A percentile compares a stretch with the other conserved stretches of the same genome.
phyloP scores from a whole-genome alignment of 2,888 invertebrate genomes.

The Perizoma flavofasciatum region DNA sequence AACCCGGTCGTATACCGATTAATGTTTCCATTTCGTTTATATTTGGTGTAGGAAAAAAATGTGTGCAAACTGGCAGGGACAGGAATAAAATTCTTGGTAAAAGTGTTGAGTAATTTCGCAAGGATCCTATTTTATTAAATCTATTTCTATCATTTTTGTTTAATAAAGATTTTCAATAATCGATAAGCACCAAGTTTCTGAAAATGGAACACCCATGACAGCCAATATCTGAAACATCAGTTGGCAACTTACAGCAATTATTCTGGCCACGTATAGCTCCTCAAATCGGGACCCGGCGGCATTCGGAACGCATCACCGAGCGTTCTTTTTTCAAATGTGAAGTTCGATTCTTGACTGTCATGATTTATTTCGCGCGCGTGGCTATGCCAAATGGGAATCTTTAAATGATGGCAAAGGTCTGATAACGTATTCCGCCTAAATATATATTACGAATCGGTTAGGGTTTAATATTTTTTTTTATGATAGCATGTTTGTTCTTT shows the following conservation, averaged over 20 bases:
- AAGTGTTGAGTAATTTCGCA: too few relatives aligned
- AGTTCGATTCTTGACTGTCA: constrained; percentile 42
- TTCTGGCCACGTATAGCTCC: constrained; percentile 45
- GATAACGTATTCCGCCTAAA: constrained; percentile 27
- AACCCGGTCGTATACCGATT: too few relatives aligned
- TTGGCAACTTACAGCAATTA: constrained; percentile 23
- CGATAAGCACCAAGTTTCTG: too few relatives aligned
- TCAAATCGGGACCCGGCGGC: constrained; percentile 46
- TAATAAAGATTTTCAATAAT: too few relatives aligned
- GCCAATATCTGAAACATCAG: not conserved
- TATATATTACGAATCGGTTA: constrained; percentile 7
- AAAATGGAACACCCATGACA: too few relatives aligned
- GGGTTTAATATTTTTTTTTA: constrained; percentile 18
- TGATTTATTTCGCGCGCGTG: constrained; percentile 42
- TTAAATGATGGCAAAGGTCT: constrained; percentile 28
- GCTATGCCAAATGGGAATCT: constrained; percentile 32
- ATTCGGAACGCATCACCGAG: constrained; percentile 52
- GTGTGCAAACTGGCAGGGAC: too few relatives aligned
- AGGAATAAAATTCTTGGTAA: too few relatives aligned
- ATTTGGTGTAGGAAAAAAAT: too few relatives aligned
- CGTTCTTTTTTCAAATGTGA: constrained; percentile 48
- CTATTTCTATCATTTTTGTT: too few relatives aligned
- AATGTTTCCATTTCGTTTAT: too few relatives aligned
- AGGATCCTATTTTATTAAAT: too few relatives aligned
- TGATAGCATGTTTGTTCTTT: constrained; percentile 5